Percentiles rank a stretch among this genome's conserved stretches.
Evolutionary conservation across 1,140 invertebrate genomes (phyloP).

Genomic region (Lineus longissimus): DNA sequence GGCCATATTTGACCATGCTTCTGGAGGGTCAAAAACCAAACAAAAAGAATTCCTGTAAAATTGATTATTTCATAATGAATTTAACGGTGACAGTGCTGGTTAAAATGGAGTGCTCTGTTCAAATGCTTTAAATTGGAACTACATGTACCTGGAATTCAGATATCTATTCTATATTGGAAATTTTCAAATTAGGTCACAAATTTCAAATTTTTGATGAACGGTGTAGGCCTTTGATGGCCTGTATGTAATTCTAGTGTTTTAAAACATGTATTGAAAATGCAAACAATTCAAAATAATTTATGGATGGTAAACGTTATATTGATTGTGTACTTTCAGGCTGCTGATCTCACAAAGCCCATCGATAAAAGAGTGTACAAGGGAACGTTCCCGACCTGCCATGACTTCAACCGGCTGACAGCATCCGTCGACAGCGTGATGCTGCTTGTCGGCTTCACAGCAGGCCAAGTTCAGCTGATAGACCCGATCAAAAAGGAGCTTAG

Average conservation of each 20-base stretch:
- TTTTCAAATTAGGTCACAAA: too few relatives aligned
- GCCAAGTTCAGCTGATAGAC: constrained; percentile 95
- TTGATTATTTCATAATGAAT: too few relatives aligned
- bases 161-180: too few relatives aligned
- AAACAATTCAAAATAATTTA: too few relatives aligned
- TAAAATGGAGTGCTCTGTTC: too few relatives aligned
- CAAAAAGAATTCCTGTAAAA: too few relatives aligned
- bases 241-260: not conserved
- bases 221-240: not conserved
- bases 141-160: too few relatives aligned
- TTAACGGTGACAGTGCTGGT: too few relatives aligned
- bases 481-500: constrained; percentile 92
- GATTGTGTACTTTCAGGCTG: constrained; percentile 63
- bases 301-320: constrained; percentile 4
- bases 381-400: constrained; percentile 97
- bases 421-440: constrained; percentile 74
- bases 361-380: constrained; percentile 98
- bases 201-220: too few relatives aligned
- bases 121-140: too few relatives aligned
- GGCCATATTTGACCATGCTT: too few relatives aligned
- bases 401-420: constrained; percentile 86
- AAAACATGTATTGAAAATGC: not conserved
- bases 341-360: constrained; percentile 90
- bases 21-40: too few relatives aligned
- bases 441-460: constrained; percentile 94